Conservation (phyloP, 2,797 vertebrate genomes). For the Anniella stebbinsi region DNA sequence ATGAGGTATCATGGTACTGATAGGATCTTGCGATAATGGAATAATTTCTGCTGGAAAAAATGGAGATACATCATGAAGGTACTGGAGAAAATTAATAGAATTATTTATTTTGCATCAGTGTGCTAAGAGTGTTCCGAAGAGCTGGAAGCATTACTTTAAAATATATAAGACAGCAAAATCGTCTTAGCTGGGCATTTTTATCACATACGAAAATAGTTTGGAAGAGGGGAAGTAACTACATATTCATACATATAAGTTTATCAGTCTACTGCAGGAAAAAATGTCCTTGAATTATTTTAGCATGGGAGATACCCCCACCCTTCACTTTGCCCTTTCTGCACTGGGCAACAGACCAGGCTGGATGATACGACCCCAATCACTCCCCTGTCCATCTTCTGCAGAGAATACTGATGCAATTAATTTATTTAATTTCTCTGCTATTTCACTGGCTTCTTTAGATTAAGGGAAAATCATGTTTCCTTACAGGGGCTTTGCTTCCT, state of each 20-base stretch:
- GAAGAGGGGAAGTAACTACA: neutral
- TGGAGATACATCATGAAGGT: constrained; percentile 21
- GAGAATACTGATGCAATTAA: neutral
- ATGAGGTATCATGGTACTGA: constrained; percentile 71
- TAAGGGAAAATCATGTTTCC: too few relatives aligned
- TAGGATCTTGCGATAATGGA: constrained; percentile 64
- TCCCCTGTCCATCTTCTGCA: neutral
- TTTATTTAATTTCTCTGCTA: neutral
- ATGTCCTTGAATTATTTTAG: neutral
- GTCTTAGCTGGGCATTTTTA: neutral
- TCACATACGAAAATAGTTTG: neutral
- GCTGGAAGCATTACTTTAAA: neutral
- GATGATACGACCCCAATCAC: neutral
- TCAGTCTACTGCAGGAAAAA: neutral
- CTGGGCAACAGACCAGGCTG: neutral
- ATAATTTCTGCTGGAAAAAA: constrained; percentile 69
- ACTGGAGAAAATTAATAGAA: constrained; percentile 24
- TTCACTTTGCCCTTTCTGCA: neutral
- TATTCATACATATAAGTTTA: neutral
- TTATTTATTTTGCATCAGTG: neutral
- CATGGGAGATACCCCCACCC: neutral
- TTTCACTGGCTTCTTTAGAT: neutral
- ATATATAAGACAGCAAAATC: neutral
- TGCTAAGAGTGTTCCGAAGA: constrained; percentile 1
- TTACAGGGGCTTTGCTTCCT: too few relatives aligned